phyloP scores from a whole-genome alignment of 2,888 invertebrate species.

The Pheosia gnoma region DNA sequence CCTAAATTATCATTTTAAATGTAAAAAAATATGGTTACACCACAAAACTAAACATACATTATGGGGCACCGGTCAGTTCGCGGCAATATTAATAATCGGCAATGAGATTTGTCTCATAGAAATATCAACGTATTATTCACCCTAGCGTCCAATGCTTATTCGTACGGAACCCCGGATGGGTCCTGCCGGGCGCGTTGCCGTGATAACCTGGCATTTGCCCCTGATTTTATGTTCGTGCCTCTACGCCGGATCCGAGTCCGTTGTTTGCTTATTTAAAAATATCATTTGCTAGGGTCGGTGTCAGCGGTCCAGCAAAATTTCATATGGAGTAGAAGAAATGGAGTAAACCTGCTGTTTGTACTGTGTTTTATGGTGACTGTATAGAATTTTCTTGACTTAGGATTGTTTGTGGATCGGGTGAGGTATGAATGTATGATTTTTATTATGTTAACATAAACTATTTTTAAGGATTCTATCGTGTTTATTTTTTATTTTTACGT shows the following conservation, averaged over 20 bases:
- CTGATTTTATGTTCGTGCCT: constrained; percentile 51
- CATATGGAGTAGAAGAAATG: background rate
- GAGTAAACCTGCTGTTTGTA: background rate
- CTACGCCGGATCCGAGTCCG: constrained; percentile 5
- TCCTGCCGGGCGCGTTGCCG: constrained; percentile 44
- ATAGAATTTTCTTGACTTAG: background rate
- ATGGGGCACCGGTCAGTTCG: no score
- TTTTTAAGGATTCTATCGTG: no score
- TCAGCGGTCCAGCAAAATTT: constrained; percentile 10
- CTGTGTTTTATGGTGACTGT: background rate
- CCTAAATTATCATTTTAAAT: no score
- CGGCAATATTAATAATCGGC: no score
- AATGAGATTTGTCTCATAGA: background rate
- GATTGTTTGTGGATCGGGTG: background rate
- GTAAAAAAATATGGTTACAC: no score
- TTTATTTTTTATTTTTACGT: no score
- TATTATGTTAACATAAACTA: no score
- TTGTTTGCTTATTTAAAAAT: constrained; percentile 47
- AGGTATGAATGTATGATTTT: background rate
- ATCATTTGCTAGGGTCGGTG: constrained; percentile 31
- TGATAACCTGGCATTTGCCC: constrained; percentile 51
- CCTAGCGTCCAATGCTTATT: constrained; percentile 40
- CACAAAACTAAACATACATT: no score
- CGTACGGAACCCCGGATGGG: constrained; percentile 36
- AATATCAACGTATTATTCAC: constrained; percentile 14